Base-by-base conservation (phyloP, 2,113 vertebrate species). In the Elephas maximus region DNA sequence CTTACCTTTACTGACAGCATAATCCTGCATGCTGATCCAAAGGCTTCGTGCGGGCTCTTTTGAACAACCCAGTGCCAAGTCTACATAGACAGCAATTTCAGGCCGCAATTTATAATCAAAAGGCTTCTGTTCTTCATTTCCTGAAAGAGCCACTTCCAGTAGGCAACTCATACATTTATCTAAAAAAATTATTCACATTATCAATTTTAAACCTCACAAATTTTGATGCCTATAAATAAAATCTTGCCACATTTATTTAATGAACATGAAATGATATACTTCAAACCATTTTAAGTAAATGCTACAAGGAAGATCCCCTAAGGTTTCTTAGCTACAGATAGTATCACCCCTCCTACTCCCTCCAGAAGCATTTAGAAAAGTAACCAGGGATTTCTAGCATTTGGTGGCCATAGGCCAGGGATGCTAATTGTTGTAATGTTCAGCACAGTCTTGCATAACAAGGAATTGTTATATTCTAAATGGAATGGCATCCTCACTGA, bases 11-110 rank as follows among this genome's bases (percentile, higher is more conserved):
- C 99, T 99, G 79, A 99, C 92, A 94, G 99, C 99, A 76, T 99
- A 99, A 98, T 99, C 99, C 94, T 99, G 99, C 99, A 99, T 99
- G 97, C 99, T 99, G 98, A 99, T 99, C 99, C 99, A 99, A 65
- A 99, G 99, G 97, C 99, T 99, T 97, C 99, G 99, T 53, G 99
- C 99, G 28, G 99, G 99, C 95, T 99, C 99, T 98, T 99, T 99
- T 37, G 99, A 99, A 87, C 99, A 99, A 33, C 99, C 99, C 98
- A 99, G 98, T 33, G 99, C 99, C 98, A 99, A 97, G 93, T 99
- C 99, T 92, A 99, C 99, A 78, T 99, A 98, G 84, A 99, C 97
- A 37, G 99, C 98, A 96, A 99, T 98, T 94, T 99, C 99, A 28
- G 99, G 98, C 73, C 98, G 98, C 96, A 99, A 93, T 0, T 99